These are phyloP conservation scores for Microtus richardsoni DNA, from an alignment of 2,113 vertebrate species.

Conservation along the genomic window DNA sequence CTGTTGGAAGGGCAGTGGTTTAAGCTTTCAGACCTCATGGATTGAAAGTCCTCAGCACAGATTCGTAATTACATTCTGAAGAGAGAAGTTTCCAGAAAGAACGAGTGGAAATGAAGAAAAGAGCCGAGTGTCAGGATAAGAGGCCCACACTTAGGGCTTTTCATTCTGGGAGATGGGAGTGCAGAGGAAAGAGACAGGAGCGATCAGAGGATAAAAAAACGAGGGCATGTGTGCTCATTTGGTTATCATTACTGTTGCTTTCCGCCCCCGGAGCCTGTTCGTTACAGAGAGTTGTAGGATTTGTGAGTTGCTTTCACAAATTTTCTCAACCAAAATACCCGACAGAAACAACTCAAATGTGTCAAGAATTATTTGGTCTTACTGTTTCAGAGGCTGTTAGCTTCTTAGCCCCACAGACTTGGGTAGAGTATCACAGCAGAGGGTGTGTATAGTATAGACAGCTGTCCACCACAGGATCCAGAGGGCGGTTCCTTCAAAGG, in stretches of 20 bases:
- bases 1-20: background rate
- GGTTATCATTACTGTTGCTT: no score
- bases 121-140: background rate
- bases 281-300: background rate
- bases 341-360: background rate
- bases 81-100: conserved; percentile 54
- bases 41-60: conserved; percentile 50
- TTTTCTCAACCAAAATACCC: background rate
- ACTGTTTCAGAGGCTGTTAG: background rate
- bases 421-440: background rate
- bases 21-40: conserved; percentile 14
- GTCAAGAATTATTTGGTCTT: background rate
- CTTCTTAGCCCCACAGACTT: background rate
- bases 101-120: conserved; percentile 46
- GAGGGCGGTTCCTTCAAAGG: background rate
- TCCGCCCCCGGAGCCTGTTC: background rate
- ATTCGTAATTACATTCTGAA: conserved; percentile 45
- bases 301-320: background rate
- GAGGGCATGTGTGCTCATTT: background rate
- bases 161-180: background rate
- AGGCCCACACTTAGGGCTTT: background rate
- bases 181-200: background rate
- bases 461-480: background rate
- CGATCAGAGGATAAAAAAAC: background rate
- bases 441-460: no score